Evolutionary conservation across 2,113 vertebrate species (phyloP).

Genomic region (Colossoma macropomum): DNA sequence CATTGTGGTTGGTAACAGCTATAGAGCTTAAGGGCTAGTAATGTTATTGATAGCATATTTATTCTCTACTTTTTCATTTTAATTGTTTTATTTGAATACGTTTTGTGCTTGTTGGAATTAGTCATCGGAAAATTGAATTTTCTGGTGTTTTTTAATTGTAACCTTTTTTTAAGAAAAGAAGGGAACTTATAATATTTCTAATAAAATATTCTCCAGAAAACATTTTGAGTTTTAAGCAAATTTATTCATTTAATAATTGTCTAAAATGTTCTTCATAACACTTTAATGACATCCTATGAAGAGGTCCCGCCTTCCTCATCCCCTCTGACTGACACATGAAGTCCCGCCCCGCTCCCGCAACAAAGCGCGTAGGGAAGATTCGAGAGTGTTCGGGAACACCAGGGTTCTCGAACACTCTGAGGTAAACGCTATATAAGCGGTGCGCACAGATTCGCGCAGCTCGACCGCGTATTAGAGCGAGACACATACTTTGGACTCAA

Average conservation of each 20-base stretch:
- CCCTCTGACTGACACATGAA: conserved; percentile 59
- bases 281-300: not conserved
- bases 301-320: conserved; percentile 26
- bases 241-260: not conserved
- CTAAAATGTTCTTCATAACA: not conserved
- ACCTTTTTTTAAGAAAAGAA: conserved; percentile 39
- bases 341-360: conserved; percentile 13
- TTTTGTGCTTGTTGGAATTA: conserved; percentile 18
- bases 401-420: conserved; percentile 69
- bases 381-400: conserved; percentile 74
- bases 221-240: not conserved
- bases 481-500: too few relatives aligned
- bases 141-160: conserved; percentile 14
- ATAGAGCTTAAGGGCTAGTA: conserved; percentile 34
- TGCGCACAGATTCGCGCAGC: not conserved
- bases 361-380: conserved; percentile 58
- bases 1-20: conserved; percentile 9
- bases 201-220: conserved; percentile 39
- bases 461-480: not conserved
- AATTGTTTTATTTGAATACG: conserved; percentile 64
- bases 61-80: conserved; percentile 63
- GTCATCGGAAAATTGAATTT: conserved; percentile 66
- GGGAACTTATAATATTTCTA: conserved; percentile 49
- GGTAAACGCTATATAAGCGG: conserved; percentile 55
- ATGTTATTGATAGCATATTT: not conserved